Percentiles rank a stretch among this genome's conserved stretches.
Evolutionary conservation across 2,888 invertebrate genomes (phyloP).

Genomic region (Ophion ellenae): DNA sequence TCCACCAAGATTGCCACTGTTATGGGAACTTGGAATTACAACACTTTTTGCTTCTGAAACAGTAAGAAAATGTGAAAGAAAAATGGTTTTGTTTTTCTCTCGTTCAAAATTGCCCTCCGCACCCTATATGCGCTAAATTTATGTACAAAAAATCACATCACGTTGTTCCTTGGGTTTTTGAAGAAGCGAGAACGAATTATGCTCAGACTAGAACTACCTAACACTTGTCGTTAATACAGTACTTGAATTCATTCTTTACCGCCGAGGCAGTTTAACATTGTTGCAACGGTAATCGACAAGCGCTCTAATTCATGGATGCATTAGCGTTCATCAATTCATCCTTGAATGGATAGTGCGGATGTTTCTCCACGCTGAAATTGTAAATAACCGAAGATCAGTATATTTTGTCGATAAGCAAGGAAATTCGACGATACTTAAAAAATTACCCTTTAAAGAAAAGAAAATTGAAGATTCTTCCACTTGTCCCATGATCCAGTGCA

Average conservation of each 20-base stretch:
- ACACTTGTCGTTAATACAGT: not conserved
- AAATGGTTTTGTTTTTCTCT: not conserved
- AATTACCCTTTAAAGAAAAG: conserved; percentile 83
- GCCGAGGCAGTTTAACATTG: conserved; percentile 51
- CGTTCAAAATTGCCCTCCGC: not conserved
- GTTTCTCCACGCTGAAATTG: conserved; percentile 86
- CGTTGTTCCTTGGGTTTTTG: not conserved
- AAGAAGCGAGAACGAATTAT: not conserved
- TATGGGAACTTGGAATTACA: not conserved
- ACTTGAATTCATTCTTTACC: conserved; percentile 1
- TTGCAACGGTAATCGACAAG: conserved; percentile 42
- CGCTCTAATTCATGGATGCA: conserved; percentile 52
- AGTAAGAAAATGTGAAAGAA: not conserved
- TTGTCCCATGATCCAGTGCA: conserved; percentile 86
- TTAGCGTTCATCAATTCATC: conserved; percentile 61
- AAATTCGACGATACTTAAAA: not conserved
- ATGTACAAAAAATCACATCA: not conserved
- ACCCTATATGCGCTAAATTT: not conserved
- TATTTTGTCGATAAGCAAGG: not conserved
- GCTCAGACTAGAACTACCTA: not conserved
- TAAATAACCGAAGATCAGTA: conserved; percentile 9
- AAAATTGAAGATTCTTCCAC: conserved; percentile 89
- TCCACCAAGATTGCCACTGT: not conserved
- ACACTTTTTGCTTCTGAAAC: not conserved
- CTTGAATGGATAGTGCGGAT: conserved; percentile 89